Base-by-base conservation (phyloP, 2,888 invertebrate genomes). In the Drosophila nr. medialis region DNA sequence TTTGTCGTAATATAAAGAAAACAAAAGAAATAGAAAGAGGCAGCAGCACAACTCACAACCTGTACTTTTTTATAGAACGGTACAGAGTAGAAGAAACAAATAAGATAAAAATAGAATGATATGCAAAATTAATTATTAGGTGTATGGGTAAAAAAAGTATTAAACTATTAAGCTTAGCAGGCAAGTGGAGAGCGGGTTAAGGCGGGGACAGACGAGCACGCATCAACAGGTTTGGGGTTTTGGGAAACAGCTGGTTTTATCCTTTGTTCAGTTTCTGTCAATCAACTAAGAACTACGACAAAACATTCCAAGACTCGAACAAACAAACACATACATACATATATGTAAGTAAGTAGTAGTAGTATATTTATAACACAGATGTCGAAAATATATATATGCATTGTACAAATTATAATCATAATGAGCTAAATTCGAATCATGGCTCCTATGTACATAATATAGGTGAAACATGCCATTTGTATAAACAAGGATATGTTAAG, bases 251-350 rank as follows among this genome's bases (percentile, higher is more conserved):
- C 38, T 13, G 32, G 49, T 10, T 27, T 38, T 24, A 30, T 66
- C 38, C n/a, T 34, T 71, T 38, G 27, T 30, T 64, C 32, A 50
- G 50, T 24, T 29, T 51, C 30, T 55, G 29, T 60, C 61, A 75
- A 75, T 65, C 70, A 79, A 69, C 27, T 56, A 66, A 38, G 58
- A 66, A 29, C 60, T 66, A 84, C 61, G 56, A 64, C 42, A 55
- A 64, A 64, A 51, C 64, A 64, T 50, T 45, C 48, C 32, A 74
- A 40, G 45, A 61, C 55, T 70, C 30, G 11, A 75, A 51, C 63
- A 64, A 62, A 68, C 63, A 64, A 62, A 68, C 48, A 67, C 27
- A n/a, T 38, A 59, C 24, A 40, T 62, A 53, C 53, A 29, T 49
- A 51, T 5, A 53, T 36, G 18, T 38, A 50, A 21, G 49, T 29